A percentile compares a stretch with the other conserved stretches of the same genome.
phyloP scores from a whole-genome alignment of 2,113 vertebrate genomes.

The Galeopterus variegatus region DNA sequence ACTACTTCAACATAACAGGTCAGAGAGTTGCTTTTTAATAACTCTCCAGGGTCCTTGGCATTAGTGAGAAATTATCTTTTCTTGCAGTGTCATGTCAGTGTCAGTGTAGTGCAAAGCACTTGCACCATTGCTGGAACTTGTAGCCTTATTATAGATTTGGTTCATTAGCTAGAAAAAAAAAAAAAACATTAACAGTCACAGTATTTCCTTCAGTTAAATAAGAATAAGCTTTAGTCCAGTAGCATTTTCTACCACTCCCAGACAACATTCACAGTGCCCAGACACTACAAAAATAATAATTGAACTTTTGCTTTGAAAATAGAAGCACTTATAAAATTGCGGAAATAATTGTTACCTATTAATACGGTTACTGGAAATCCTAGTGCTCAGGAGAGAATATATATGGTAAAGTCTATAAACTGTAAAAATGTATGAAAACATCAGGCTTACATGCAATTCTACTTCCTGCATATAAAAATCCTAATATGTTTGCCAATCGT shows the following conservation, averaged over 20 bases:
- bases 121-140: neutral
- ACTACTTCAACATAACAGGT: neutral
- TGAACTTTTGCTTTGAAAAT: slow-evolving; percentile 11
- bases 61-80: slow-evolving; percentile 60
- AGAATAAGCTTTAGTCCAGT: neutral
- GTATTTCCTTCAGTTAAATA: slow-evolving; percentile 3
- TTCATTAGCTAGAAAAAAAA: slow-evolving; percentile 35
- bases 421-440: neutral
- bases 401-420: neutral
- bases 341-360: slow-evolving; percentile 59
- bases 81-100: neutral
- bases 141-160: neutral
- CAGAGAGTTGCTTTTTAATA: neutral
- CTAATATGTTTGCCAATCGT: neutral
- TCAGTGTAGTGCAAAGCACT: neutral
- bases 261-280: neutral
- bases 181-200: neutral
- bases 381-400: neutral
- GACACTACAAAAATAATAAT: neutral
- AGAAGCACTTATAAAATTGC: slow-evolving; percentile 30
- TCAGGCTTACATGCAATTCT: neutral
- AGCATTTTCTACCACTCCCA: neutral
- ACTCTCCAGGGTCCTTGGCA: neutral
- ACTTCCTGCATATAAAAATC: neutral
- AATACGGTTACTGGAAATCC: neutral